A percentile compares a stretch with the other conserved stretches of the same genome.
Conservation (phyloP, 2,797 vertebrate genomes). For the Pempheris klunzingeri region DNA sequence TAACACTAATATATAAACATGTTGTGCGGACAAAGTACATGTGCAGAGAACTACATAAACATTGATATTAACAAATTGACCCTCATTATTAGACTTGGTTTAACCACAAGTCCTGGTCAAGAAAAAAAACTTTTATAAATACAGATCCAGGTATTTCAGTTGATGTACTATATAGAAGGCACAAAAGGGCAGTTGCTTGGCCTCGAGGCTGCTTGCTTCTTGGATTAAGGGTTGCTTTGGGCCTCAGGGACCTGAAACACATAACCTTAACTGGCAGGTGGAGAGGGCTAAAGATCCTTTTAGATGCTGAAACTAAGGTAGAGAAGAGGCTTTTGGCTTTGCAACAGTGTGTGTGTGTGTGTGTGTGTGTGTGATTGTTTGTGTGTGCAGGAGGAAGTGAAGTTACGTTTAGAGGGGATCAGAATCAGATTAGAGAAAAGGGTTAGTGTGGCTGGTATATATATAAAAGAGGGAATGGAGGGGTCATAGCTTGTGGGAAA, state of each 20-base stretch:
- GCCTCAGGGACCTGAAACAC: constrained; percentile 36
- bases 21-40: not conserved
- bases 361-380: constrained; percentile 7
- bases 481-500: constrained; percentile 22
- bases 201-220: constrained; percentile 31
- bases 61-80: not conserved
- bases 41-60: not conserved
- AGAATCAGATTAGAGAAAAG: constrained; percentile 33
- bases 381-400: constrained; percentile 23
- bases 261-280: constrained; percentile 35
- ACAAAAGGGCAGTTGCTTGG: constrained; percentile 25
- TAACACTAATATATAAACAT: not conserved
- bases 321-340: not conserved
- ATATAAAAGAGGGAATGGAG: not conserved
- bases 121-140: not conserved
- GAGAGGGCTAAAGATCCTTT: constrained; percentile 43
- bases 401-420: constrained; percentile 29
- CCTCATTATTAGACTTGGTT: constrained; percentile 5
- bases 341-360: not conserved
- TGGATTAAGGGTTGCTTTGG: constrained; percentile 46
- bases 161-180: constrained; percentile 7
- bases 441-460: constrained; percentile 3
- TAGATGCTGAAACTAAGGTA: constrained; percentile 39
- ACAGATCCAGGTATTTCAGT: constrained; percentile 4
- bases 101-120: not conserved